Percentiles rank a stretch among this genome's conserved stretches.
Conservation (phyloP, 2,113 vertebrate genomes). For the Pseudorhombus dupliciocellatus region DNA sequence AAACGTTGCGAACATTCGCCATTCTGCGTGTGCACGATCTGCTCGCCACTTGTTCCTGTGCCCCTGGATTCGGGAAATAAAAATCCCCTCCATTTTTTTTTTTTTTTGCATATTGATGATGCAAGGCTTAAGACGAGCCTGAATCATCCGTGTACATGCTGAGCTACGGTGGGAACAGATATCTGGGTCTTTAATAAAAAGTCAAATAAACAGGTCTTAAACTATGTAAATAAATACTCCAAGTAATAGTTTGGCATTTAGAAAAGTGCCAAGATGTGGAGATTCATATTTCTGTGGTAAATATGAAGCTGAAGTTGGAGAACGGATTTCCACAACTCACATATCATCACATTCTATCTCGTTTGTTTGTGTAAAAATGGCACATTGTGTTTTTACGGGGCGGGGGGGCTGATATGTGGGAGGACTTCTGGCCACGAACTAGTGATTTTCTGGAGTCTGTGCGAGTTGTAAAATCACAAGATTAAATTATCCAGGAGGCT, state of each 20-base stretch:
- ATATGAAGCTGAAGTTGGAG: not conserved
- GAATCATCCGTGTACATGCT: constrained; percentile 24
- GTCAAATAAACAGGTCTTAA: constrained; percentile 1
- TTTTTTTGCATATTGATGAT: not conserved
- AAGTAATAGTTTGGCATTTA: not conserved
- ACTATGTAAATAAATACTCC: not conserved
- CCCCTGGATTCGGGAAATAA: not conserved
- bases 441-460: not conserved
- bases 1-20: not conserved
- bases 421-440: no score
- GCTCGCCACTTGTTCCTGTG: not conserved
- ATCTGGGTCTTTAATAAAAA: constrained; percentile 5
- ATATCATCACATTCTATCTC: not conserved
- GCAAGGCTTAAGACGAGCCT: not conserved
- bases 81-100: not conserved
- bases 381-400: not conserved
- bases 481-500: not conserved
- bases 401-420: no score
- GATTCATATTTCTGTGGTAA: not conserved
- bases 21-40: not conserved
- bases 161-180: constrained; percentile 16
- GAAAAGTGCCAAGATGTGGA: not conserved
- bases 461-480: not conserved
- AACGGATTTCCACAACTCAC: not conserved
- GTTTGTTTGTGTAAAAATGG: not conserved